These are phyloP conservation scores for Tinamus guttatus DNA, from an alignment of 2,113 vertebrate genomes.

Conservation along the genomic window DNA sequence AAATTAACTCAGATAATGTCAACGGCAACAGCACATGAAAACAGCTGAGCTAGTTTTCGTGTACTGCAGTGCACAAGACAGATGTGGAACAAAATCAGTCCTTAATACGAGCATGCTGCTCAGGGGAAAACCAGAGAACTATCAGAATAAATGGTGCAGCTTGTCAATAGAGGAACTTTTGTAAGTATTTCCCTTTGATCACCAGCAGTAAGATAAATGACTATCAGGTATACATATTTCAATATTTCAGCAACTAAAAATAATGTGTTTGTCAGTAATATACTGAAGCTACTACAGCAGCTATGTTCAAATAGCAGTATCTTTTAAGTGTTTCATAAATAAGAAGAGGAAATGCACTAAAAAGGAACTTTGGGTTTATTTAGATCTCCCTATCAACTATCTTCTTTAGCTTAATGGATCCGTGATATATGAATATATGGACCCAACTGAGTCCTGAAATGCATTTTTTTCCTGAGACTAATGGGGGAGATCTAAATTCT, in stretches of 20 bases:
- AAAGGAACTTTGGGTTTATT: neutral
- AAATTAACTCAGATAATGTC: neutral
- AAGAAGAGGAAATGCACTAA: neutral
- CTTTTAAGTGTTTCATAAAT: neutral
- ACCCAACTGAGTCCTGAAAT: neutral
- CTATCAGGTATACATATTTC: neutral
- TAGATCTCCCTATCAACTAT: neutral
- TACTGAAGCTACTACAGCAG: neutral
- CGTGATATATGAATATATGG: neutral
- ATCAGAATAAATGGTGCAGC: neutral
- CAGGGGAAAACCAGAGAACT: neutral
- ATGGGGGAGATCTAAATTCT: neutral
- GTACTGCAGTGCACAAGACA: neutral
- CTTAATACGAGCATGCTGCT: rapidly evolving
- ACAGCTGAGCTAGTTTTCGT: neutral
- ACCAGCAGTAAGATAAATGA: neutral
- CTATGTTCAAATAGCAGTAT: neutral
- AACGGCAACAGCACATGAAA: neutral
- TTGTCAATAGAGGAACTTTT: neutral
- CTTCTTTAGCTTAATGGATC: neutral
- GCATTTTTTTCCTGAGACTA: neutral
- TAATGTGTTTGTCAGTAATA: neutral
- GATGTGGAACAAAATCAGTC: neutral
- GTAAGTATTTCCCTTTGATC: neutral
- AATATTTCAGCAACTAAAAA: neutral